These are phyloP conservation scores for Pocillopora verrucosa DNA, from an alignment of 64 coral and sea anemone genomes.

Conservation along the genomic window DNA sequence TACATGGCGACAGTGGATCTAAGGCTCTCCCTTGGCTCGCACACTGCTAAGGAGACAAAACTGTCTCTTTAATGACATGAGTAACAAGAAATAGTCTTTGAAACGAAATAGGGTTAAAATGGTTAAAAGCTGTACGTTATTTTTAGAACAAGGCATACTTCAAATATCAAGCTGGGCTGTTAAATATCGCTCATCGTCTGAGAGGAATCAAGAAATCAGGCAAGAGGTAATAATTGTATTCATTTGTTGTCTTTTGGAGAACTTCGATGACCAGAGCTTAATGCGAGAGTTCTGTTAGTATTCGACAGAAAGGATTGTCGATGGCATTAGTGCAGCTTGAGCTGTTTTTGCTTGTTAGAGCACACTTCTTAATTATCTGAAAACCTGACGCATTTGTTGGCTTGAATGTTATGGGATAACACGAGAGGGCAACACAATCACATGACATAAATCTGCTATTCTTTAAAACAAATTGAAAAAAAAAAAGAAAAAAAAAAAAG, in stretches of 20 bases:
- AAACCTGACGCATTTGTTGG: neutral
- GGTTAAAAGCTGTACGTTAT: neutral
- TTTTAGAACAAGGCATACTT: neutral
- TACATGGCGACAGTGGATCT: neutral
- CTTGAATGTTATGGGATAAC: neutral
- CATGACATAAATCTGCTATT: too few species aligned
- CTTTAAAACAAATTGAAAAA: too few species aligned
- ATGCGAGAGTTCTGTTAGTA: too few species aligned
- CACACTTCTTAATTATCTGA: neutral
- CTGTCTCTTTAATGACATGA: neutral
- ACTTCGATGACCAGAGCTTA: neutral
- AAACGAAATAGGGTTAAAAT: neutral
- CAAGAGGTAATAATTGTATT: neutral
- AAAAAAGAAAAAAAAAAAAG: too few species aligned
- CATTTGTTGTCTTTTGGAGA: neutral
- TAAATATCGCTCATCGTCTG: neutral
- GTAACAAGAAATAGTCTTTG: neutral
- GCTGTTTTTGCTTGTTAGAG: neutral
- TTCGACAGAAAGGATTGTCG: too few species aligned
- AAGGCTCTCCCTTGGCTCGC: neutral
- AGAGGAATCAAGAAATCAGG: neutral
- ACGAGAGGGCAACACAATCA: too few species aligned
- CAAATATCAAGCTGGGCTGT: neutral
- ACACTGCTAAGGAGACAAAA: neutral
- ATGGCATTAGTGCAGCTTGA: neutral